Percentiles rank a stretch among this genome's conserved stretches.
Conservation (phyloP, 2,113 vertebrate species). For the Dendropsophus ebraccatus region DNA sequence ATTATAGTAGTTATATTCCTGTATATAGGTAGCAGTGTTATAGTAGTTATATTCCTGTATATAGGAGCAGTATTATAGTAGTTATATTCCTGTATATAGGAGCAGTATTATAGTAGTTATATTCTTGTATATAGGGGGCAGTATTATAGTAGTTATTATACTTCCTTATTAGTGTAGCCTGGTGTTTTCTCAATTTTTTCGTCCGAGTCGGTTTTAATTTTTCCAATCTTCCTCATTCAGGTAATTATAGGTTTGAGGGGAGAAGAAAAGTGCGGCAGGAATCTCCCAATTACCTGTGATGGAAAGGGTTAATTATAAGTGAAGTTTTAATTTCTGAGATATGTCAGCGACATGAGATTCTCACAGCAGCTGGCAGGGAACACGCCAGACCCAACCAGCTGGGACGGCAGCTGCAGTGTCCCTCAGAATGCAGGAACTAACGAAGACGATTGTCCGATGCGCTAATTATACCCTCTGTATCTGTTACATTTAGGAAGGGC, state of each 20-base stretch:
- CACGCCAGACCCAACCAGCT: conserved; percentile 46
- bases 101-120: not conserved
- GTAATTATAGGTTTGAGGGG: not conserved
- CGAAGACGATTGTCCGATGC: conserved; percentile 50
- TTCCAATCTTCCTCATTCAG: not conserved
- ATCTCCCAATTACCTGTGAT: conserved; percentile 8
- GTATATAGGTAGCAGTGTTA: not conserved
- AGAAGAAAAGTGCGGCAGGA: not conserved
- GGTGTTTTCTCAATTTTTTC: not conserved
- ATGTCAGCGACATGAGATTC: conserved; percentile 42
- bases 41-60: not conserved
- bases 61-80: not conserved
- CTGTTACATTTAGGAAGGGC: conserved; percentile 53
- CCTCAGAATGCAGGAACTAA: conserved; percentile 48
- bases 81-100: not conserved
- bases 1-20: conserved; percentile 12
- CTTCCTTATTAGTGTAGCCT: not conserved
- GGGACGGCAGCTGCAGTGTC: conserved; percentile 54
- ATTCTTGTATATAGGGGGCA: not conserved
- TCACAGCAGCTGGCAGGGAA: conserved; percentile 50
- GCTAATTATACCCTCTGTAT: conserved; percentile 57
- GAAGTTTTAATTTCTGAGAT: conserved; percentile 32
- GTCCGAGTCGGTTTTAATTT: not conserved
- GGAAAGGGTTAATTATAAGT: conserved; percentile 48
- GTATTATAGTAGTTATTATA: not conserved